Evolutionary conservation across 2,113 vertebrate genomes (phyloP), one percentile per base, ranked within the genome.

Genomic region (Grammomys surdaster): DNA sequence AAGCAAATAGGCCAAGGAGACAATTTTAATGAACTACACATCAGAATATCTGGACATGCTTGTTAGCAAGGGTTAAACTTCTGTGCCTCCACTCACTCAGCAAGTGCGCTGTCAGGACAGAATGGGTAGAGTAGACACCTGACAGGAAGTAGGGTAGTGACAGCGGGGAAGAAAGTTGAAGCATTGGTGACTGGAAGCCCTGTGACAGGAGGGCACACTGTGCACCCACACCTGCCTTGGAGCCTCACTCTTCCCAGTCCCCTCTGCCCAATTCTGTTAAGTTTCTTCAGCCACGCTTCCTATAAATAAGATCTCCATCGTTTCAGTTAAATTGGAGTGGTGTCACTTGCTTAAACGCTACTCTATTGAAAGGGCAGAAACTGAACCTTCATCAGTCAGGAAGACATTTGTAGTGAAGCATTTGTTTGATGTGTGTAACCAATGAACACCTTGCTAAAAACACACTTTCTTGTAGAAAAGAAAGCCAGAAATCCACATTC

Each of bases 381-480:
- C 51, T 65, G 80, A 70, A 19, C 28, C 4, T 87, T 95, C 89
- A 80, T 84, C 75, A 81, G 28, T 81, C 78, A 78, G 72, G 72
- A 82, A 92, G 78, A 92, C 20, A n/a, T 65, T 67, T 51, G 72
- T 72, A 56, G n/a, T 65, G 16, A 81, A 65, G 77, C 40, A 48
- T 65, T 54, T 89, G 75, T 88, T 73, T 87, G 46, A 22, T 87
- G 31, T 95, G 11, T 86, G 3, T 89, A 60, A 69, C 67, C 43
- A 56, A 3, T 12, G 65, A 70, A 31, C n/a, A 56, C 13, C 31
- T 89, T 94, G 58, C 65, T 43, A 56, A 72, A 24, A 91, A 70
- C 26, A 91, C 13, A 36, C 43, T 80, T 78, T 56, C 33, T 69
- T 13, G 22, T 36, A 77, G 36, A 69, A 67, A 76, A 7, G 46